A percentile compares a stretch with the other conserved stretches of the same genome.
Evolutionary conservation across 2,113 vertebrate genomes (phyloP).

Genomic region (Nansenia antarctica): DNA sequence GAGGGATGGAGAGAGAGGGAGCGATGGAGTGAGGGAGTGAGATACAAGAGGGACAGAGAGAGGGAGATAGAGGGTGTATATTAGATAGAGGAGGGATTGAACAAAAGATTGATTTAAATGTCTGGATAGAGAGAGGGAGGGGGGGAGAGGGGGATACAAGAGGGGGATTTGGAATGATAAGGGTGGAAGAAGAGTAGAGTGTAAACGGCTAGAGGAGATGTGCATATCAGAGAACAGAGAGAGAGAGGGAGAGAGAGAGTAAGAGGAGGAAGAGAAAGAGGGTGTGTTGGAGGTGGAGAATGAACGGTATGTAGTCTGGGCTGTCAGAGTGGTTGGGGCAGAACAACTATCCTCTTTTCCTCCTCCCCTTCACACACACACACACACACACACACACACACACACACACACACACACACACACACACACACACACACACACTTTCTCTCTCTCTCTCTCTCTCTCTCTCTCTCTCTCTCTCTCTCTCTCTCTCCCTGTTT

Average conservation of each 20-base stretch:
- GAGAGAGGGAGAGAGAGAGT: background rate
- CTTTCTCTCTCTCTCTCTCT: background rate
- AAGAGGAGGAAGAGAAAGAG: slow-evolving; percentile 1
- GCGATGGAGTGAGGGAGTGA: background rate
- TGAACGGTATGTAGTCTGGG: slow-evolving; percentile 68
- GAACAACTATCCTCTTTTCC: slow-evolving; percentile 23
- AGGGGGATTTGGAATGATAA: background rate
- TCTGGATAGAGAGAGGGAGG: slow-evolving; percentile 5
- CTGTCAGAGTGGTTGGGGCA: slow-evolving; percentile 62
- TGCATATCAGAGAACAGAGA: background rate
- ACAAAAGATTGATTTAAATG: too few relatives aligned
- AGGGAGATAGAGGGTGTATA: slow-evolving; percentile 1
- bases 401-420: too few relatives aligned
- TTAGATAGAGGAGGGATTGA: background rate
- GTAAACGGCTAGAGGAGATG: background rate
- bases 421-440: too few relatives aligned
- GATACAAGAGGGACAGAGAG: background rate
- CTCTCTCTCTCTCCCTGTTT: background rate
- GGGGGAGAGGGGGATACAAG: background rate
- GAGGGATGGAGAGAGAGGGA: background rate
- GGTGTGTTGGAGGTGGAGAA: slow-evolving; percentile 44
- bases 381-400: background rate
- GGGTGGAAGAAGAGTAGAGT: background rate
- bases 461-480: background rate
- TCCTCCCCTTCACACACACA: too few relatives aligned